Base-by-base conservation (phyloP, 2,888 invertebrate genomes). In the Tachina fera region DNA sequence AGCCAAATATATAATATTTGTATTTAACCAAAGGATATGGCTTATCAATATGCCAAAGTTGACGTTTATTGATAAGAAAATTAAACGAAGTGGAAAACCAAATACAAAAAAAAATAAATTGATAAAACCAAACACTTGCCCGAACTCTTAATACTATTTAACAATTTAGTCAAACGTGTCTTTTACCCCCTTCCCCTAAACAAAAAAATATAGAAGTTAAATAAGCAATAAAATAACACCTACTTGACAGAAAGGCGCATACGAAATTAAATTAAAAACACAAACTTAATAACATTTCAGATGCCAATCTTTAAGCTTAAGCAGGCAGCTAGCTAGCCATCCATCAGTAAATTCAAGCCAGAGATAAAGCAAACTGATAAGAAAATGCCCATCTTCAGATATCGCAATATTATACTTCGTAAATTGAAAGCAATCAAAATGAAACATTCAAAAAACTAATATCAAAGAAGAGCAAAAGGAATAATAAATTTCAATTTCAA, bases 401-500 rank as follows among this genome's bases (percentile, higher is more conserved):
- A 60, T 22, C 49, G 49, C 63, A 71, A 70, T 71, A 65, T 63
- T 67, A 71, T 41, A 71, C 71, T 39, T 75, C n/a, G n/a, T 74
- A 79, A 75, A 82, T 79, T 67, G 85, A 78, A 82, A 71, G 75
- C 85, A 82, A 82, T 83, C 82, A 82, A 86, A 82, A 75, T 61
- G 82, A 86, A 86, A 79, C 74, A 77, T 71, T 43, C n/a, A 75
- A 79, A 82, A 75, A 61, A 3, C 53, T 56, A 61, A 86, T 75
- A 79, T 31, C 11, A 53, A 60, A 83, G 58, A 47, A 65, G 45
- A 49, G 19, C n/a, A 68, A 79, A 79, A 75, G 63, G 47, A 79
- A 83, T 78, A 83, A 78, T 79, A 78, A 84, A 84, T 84, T 81
- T 81, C 80, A 84, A 84, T 84, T 81, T 81, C 80, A 84, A 84